Conservation (phyloP, 2,888 invertebrate genomes). For the Drosophila formosana region DNA sequence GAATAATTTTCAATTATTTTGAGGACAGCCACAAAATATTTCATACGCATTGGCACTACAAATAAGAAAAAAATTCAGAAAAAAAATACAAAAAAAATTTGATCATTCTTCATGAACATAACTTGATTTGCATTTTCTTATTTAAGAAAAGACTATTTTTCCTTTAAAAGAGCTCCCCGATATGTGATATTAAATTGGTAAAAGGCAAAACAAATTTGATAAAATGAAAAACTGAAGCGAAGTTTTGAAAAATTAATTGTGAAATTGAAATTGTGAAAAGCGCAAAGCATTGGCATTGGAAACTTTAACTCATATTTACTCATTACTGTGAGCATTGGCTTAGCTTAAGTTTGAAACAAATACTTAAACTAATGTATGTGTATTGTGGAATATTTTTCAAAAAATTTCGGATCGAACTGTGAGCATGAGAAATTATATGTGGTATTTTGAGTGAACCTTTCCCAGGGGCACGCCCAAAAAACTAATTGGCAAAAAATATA, state of each 20-base stretch:
- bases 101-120: conserved; percentile 68
- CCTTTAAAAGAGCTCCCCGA: conserved; percentile 83
- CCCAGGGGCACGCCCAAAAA: conserved; percentile 25
- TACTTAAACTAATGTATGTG: conserved; percentile 35
- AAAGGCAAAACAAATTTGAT: conserved; percentile 42
- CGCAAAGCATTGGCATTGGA: conserved; percentile 38
- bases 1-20: conserved; percentile 39
- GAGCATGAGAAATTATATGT: conserved; percentile 75
- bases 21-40: conserved; percentile 72
- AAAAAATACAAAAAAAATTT: conserved; percentile 18
- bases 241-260: conserved; percentile 42
- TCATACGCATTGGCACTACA: conserved; percentile 61
- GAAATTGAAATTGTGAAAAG: conserved; percentile 21
- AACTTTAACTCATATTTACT: conserved; percentile 55
- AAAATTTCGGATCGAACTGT: conserved; percentile 55
- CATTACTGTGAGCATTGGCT: conserved; percentile 81
- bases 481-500: conserved; percentile 40
- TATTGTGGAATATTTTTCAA: conserved; percentile 60
- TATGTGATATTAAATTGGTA: conserved; percentile 83
- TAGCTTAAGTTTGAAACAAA: conserved; percentile 67
- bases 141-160: conserved; percentile 58
- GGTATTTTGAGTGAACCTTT: conserved; percentile 62
- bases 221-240: conserved; percentile 20
- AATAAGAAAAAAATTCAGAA: conserved; percentile 30
- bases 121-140: conserved; percentile 66